A percentile compares a stretch with the other conserved stretches of the same genome.
Evolutionary conservation across 2,888 invertebrate species (phyloP).

Genomic region (Spisula subtruncata): DNA sequence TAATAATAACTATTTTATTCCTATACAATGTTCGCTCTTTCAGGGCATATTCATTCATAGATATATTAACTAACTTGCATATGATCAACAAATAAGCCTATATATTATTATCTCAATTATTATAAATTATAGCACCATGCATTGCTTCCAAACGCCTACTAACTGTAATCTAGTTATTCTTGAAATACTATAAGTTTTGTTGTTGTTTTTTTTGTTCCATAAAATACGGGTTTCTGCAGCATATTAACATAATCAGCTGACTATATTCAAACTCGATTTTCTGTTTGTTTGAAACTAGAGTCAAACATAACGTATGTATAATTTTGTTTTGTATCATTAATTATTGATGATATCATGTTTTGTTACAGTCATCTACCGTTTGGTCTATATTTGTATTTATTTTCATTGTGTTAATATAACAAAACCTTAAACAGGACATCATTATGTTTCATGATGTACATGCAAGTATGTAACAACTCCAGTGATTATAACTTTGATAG

Average conservation of each 20-base stretch:
- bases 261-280: too few relatives aligned
- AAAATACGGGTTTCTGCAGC: conserved; percentile 2
- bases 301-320: too few relatives aligned
- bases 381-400: too few relatives aligned
- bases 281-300: too few relatives aligned
- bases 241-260: background rate
- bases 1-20: background rate
- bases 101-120: background rate
- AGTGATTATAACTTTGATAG: too few relatives aligned
- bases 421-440: too few relatives aligned
- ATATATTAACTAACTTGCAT: background rate
- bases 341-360: background rate
- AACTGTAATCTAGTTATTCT: background rate
- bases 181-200: background rate
- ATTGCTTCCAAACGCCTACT: background rate
- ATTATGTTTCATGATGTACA: too few relatives aligned
- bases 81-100: background rate
- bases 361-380: background rate
- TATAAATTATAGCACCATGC: too few relatives aligned
- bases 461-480: too few relatives aligned
- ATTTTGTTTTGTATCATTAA: background rate
- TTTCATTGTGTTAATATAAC: too few relatives aligned
- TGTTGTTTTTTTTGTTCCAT: background rate
- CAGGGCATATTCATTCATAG: background rate
- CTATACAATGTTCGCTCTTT: background rate